Base-by-base conservation (phyloP, 2,113 vertebrate species). In the Syrmaticus mikado region DNA sequence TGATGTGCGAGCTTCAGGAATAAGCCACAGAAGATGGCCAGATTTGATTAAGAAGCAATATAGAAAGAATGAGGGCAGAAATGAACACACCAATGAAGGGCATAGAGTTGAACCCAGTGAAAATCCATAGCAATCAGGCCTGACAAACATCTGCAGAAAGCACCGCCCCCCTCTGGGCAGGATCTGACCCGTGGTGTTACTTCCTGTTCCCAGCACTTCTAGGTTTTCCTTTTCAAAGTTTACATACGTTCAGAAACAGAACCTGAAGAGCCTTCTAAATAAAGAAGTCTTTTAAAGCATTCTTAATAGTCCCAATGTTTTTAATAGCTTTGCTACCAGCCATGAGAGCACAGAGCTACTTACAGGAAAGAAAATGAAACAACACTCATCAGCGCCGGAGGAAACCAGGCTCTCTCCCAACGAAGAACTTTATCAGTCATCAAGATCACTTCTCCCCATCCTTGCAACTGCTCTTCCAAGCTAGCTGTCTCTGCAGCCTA, bases 391-490 rank as follows among this genome's bases (percentile, higher is more conserved):
- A 99, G 92, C 0, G 97, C 98, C 73, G 98, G 98, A 13, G 99
- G 99, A 95, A 99, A 99, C 99, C 99, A 99, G 13, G 98, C 97
- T 94, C 99, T 98, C 94, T 99, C 99, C 99, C 99, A 99, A 28
- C 99, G 98, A 73, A 99, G 97, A 57, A 99, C 96, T 41, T 98
- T 98, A 89, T 99, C 99, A 0, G 98, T 98, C 27, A 98, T 95
- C 93, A 99, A 96, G 97, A 99, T 99, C 95, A 99, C 99, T 94
- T 99, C 99, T 50, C 99, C 99, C 99, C 99, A 99, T 93, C 98
- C 98, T 97, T 99, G 99, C 94, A 99, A 97, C 79, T 99, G 99
- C 96, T 99, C 99, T 90, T 99, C 99, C 95, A 99, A 98, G 94
- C 98, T 98, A 11, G 99, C 98, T 24, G 99, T 99, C 95, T 99